Conservation (phyloP, 2,113 vertebrate genomes). For the Motacilla alba region DNA sequence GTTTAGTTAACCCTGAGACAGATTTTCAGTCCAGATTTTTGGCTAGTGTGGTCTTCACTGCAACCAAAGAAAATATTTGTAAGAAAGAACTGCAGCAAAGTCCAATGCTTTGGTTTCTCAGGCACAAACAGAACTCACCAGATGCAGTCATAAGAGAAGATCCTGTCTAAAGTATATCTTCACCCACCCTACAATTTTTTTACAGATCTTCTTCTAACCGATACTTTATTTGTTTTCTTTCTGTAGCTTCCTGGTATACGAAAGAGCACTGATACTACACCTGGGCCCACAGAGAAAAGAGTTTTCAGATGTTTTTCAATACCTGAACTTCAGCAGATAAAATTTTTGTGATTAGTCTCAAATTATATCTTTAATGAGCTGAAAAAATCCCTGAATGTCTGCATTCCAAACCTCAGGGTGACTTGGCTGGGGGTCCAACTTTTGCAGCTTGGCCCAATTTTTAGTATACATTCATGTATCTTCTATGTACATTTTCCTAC, state of each 20-base stretch:
- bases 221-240: neutral
- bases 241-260: neutral
- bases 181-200: neutral
- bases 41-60: neutral
- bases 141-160: neutral
- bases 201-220: neutral
- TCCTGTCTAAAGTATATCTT: neutral
- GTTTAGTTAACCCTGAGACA: constrained; percentile 15
- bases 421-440: neutral
- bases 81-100: constrained; percentile 12
- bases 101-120: constrained; percentile 17
- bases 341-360: neutral
- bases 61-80: constrained; percentile 55
- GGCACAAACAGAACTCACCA: constrained; percentile 6
- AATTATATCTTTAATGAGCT: neutral
- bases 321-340: neutral
- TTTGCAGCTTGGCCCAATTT: neutral
- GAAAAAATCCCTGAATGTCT: neutral
- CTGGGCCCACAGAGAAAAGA: neutral
- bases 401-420: neutral
- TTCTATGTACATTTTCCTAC: constrained; percentile 32
- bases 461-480: neutral
- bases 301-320: neutral
- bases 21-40: constrained; percentile 23
- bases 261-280: neutral